These are phyloP conservation scores for Helarctos malayanus DNA, from an alignment of 2,797 vertebrate species.

Conservation along the genomic window DNA sequence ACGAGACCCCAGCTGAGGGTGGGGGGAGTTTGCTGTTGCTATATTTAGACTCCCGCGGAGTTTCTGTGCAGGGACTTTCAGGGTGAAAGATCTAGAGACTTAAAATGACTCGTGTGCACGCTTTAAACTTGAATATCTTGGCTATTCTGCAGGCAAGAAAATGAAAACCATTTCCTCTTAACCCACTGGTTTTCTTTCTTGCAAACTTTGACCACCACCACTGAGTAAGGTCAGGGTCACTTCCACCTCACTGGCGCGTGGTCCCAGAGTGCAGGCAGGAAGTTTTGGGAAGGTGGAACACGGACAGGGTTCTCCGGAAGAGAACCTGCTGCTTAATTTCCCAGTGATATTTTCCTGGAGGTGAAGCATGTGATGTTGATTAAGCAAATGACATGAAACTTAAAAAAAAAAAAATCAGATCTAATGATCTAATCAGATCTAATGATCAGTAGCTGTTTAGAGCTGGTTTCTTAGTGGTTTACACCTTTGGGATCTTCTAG, in stretches of 20 bases:
- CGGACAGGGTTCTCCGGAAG: background rate
- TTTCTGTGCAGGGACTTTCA: constrained; percentile 74
- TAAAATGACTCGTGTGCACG: constrained; percentile 74
- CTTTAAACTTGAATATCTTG: constrained; percentile 54
- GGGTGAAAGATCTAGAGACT: constrained; percentile 79
- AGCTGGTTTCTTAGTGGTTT: background rate
- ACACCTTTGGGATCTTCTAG: background rate
- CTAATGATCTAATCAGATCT: background rate
- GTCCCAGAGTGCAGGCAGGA: background rate
- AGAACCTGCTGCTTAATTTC: constrained; percentile 9
- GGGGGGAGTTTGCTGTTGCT: constrained; percentile 51
- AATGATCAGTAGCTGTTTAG: background rate
- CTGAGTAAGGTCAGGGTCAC: background rate
- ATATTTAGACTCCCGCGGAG: constrained; percentile 77
- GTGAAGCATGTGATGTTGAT: background rate
- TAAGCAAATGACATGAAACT: constrained; percentile 5
- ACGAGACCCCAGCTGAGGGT: constrained; percentile 48
- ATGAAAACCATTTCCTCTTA: constrained; percentile 72
- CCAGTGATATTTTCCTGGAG: background rate
- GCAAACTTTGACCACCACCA: background rate
- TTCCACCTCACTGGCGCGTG: background rate
- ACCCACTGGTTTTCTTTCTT: constrained; percentile 9
- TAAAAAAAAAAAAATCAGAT: background rate
- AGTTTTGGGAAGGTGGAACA: background rate
- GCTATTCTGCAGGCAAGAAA: constrained; percentile 71